Percentiles rank a stretch among this genome's conserved stretches.
phyloP scores from a whole-genome alignment of 2,797 vertebrate genomes.

The Lepus oiostolus region DNA sequence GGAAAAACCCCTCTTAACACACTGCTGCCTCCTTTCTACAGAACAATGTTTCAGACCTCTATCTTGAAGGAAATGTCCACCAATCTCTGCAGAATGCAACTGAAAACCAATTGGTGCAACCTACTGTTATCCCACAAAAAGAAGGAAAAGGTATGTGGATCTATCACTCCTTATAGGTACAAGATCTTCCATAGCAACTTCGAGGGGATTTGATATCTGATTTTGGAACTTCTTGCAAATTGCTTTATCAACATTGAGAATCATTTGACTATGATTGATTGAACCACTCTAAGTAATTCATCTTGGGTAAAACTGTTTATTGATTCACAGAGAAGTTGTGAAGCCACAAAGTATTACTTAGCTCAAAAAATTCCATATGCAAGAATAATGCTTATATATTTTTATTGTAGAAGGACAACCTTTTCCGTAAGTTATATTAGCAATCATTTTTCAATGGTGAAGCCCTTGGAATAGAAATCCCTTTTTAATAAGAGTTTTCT shows the following conservation, averaged over 20 bases:
- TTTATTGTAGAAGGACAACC: background rate
- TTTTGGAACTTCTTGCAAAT: background rate
- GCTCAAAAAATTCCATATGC: slow-evolving; percentile 24
- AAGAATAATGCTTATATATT: background rate
- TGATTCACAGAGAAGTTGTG: background rate
- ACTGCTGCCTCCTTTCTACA: slow-evolving; percentile 77
- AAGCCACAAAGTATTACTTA: background rate
- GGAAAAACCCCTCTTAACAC: slow-evolving; percentile 49
- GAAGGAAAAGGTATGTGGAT: slow-evolving; percentile 92
- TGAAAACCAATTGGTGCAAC: slow-evolving; percentile 89
- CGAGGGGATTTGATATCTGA: background rate
- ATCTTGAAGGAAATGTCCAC: slow-evolving; percentile 84
- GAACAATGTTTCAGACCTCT: slow-evolving; percentile 83
- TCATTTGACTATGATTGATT: background rate
- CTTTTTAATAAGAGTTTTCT: background rate
- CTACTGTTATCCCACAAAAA: slow-evolving; percentile 88
- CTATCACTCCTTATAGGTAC: background rate
- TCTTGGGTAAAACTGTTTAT: background rate
- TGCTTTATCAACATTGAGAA: background rate
- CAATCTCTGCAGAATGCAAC: slow-evolving; percentile 82
- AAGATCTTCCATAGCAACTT: background rate
- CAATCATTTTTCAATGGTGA: background rate
- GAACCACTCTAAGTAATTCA: background rate
- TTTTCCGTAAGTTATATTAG: slow-evolving; percentile 8
- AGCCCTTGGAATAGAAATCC: background rate